Evolutionary conservation across 1,140 invertebrate genomes (phyloP), one percentile per base, ranked within the genome.

Genomic region (Acromyrmex heyeri): DNA sequence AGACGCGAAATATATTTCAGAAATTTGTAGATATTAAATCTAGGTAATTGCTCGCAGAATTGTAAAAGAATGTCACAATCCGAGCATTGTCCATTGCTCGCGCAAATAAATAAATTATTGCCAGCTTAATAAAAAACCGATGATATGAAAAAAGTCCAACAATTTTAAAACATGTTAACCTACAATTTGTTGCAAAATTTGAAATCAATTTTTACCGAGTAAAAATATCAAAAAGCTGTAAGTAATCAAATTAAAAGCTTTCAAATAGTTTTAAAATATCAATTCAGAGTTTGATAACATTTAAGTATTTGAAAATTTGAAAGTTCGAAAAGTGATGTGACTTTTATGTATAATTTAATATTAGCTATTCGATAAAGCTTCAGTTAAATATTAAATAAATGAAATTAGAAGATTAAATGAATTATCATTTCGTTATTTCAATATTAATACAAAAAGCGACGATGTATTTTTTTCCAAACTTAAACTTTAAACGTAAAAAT

Each of bases 341-440:
- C 8, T 61, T 38, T 38, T 50, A 50, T 24, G 34, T 65, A 50
- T 21, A 50, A 34, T 27, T 62, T 44, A 44, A 44, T 76, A n/a
- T 62, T 27, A 48, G 16, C 27, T 14, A n/a, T 48, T 62, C 18
- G 5, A 48, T 16, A 12, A 64, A 77, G 48, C 24, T 77, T 78
- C 12, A 48, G 6, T 78, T 78, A 64, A 78, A 78, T 50, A 50
- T 78, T 64, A 65, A 50, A 30, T 16, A 65, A 10, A 53, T 50
- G 21, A 21, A 21, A 21, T 21, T 21, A 21, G 21, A 21, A 21
- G 21, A 21, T 21, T 21, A 21, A 21, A 21, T 21, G n/a, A 65
- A 50, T 78, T 65, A 78, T 30, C 38, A 50, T 65, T 30, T 75
- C 27, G 30, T 75, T 53, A 65, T 18, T 21, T 53, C 10, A 18